phyloP scores from a whole-genome alignment of 2,797 vertebrate species.

The Gobionotothen gibberifrons region DNA sequence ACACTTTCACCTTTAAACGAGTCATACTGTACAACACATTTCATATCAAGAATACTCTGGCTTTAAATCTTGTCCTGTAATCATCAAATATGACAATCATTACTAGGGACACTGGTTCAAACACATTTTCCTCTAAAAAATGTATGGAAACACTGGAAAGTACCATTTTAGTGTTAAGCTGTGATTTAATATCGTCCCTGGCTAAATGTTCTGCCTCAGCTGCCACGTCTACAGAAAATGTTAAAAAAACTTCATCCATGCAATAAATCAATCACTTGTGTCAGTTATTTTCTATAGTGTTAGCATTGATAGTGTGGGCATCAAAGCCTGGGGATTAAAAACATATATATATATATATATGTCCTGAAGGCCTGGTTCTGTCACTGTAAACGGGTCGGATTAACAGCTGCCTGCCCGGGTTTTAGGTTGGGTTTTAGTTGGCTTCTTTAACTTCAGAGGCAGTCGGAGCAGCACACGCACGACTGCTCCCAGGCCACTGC shows the following conservation, averaged over 20 bases:
- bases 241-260: neutral
- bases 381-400: conserved; percentile 64
- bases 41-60: neutral
- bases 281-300: conserved; percentile 31
- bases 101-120: neutral
- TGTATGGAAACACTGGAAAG: neutral
- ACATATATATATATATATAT: neutral
- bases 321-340: conserved; percentile 38
- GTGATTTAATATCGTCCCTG: neutral
- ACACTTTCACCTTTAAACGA: neutral
- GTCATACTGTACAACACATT: neutral
- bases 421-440: conserved; percentile 10
- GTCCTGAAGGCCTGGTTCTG: neutral
- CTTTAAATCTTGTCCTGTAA: neutral
- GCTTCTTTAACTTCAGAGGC: conserved; percentile 30
- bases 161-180: neutral
- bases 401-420: conserved; percentile 26
- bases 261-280: conserved; percentile 17
- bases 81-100: neutral
- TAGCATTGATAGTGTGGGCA: conserved; percentile 40
- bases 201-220: conserved; percentile 1
- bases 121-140: neutral
- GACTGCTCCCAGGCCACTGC: conserved; percentile 38
- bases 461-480: conserved; percentile 7
- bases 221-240: neutral